Base-by-base conservation (phyloP, 2,797 vertebrate species). In the Lutjanus campechanus region DNA sequence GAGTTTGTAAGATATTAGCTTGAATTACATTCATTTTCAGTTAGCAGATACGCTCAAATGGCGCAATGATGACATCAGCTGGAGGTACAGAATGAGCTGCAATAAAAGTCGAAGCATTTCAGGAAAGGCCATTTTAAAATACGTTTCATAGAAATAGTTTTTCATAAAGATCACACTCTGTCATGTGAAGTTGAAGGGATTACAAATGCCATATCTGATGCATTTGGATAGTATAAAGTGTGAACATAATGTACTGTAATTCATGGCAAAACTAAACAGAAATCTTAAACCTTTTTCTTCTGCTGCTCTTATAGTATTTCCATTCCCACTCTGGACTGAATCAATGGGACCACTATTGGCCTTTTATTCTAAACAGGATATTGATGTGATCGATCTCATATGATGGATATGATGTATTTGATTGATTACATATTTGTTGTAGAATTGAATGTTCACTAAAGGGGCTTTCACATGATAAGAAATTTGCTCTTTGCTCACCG, bases 21-120 rank as follows among this genome's bases (percentile, higher is more conserved):
- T 55, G 20, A 66, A 65, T 68, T n/a, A 12, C 25, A 41, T 49
- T 50, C 2, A 56, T 72, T 62, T 49, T 43, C 44, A 67, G 5
- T 47, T 10, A 77, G 56, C 36, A 62, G 43, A 77, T 43, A 56
- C 12, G 36, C 15, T 29, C 8, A 47, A 76, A 43, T 62, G n/a
- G 49, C 60, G 53, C 60, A 65, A 47, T 43, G 25, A 60, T 43
- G 15, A 59, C 41, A 47, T 63, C 15, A 51, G 20, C 20, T 59
- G 58, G 19, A 69, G 53, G 40, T 15, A 22, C 55, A 44, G 17
- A 66, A 66, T 63, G 58, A 77, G 36, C 15, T 29, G 53, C 47
- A 43, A 40, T 68, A 58, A 68, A 73, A 68, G 15, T 22, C 56
- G 17, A 76, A 60, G 41, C 29, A 46, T 51, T 69, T 67, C 63